phyloP scores from a whole-genome alignment of 1,140 invertebrate species.

The Lucilia cuprina region DNA sequence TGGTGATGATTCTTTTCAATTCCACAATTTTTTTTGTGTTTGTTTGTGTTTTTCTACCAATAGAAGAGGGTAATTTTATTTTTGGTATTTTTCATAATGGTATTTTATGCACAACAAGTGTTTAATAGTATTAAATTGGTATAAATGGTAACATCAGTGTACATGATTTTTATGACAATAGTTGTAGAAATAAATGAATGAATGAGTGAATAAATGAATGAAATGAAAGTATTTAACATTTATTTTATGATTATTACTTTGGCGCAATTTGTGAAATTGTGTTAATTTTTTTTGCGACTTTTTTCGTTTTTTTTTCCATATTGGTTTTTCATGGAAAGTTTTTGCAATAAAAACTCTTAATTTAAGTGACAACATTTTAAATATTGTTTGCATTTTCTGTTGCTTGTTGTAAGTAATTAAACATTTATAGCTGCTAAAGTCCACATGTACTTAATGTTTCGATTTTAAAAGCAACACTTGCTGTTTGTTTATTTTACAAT shows the following conservation, averaged over 20 bases:
- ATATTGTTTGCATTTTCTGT: not conserved
- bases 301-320: not conserved
- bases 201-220: not conserved
- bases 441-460: not conserved
- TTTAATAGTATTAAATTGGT: not conserved
- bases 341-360: not conserved
- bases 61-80: not conserved
- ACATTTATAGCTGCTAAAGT: not conserved
- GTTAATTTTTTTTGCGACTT: no score
- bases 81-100: not conserved
- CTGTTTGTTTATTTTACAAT: not conserved
- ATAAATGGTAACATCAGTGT: not conserved
- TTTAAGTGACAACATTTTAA: not conserved
- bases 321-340: not conserved
- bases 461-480: not conserved
- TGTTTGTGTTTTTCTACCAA: not conserved
- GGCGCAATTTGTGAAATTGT: not conserved
- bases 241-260: conserved; percentile 12
- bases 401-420: not conserved
- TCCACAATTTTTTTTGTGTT: not conserved
- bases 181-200: not conserved
- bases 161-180: conserved; percentile 7
- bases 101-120: not conserved
- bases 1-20: conserved; percentile 4
- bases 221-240: not conserved